These are phyloP conservation scores for Liolophura sinensis DNA, from an alignment of 1,140 invertebrate genomes.

Conservation along the genomic window DNA sequence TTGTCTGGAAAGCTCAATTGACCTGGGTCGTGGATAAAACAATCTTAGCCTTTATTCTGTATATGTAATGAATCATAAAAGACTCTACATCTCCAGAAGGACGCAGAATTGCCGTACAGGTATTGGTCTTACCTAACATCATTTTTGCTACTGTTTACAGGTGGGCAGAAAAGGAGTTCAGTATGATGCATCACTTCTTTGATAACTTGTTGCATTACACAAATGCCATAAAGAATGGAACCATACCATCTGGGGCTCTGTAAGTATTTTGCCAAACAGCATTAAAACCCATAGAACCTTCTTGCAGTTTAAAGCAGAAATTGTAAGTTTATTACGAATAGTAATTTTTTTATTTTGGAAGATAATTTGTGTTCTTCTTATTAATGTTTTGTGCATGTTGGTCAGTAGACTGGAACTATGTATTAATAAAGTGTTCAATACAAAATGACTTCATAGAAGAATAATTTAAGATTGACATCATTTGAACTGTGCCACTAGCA, in stretches of 20 bases:
- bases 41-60: slow-evolving; percentile 6
- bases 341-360: neutral
- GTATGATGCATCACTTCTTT: slow-evolving; percentile 92
- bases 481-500: too few species aligned
- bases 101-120: too few species aligned
- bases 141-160: slow-evolving; percentile 54
- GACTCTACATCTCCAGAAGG: too few species aligned
- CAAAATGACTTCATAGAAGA: too few species aligned
- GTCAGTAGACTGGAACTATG: neutral
- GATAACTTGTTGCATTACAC: slow-evolving; percentile 69
- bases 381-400: neutral
- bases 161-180: slow-evolving; percentile 86
- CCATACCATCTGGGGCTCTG: slow-evolving; percentile 21
- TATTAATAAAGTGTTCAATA: too few species aligned
- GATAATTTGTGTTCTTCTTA: neutral
- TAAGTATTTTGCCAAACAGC: slow-evolving; percentile 23
- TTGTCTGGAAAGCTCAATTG: neutral
- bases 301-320: too few species aligned
- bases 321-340: too few species aligned
- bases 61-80: neutral
- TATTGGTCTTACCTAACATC: neutral
- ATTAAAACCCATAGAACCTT: too few species aligned
- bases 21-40: neutral
- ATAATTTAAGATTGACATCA: too few species aligned
- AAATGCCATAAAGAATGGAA: slow-evolving; percentile 31